A percentile compares a stretch with the other conserved stretches of the same genome.
Conservation (phyloP, 2,888 invertebrate species). For the Ashinkailepas kermadecensis region DNA sequence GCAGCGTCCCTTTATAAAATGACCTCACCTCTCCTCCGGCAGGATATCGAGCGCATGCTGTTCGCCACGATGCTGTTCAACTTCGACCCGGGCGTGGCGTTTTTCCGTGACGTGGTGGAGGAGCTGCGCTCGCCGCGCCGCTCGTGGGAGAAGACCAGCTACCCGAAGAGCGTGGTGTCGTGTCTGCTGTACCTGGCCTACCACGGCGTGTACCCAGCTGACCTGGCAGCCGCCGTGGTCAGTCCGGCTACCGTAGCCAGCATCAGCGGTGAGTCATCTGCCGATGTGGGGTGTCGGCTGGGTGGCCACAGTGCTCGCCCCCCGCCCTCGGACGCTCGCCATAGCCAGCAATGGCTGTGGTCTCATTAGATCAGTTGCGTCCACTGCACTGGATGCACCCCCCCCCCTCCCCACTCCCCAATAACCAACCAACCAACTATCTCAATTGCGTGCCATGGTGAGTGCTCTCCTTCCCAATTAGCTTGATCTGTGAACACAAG, state of each 20-base stretch:
- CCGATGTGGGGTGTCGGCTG: no score
- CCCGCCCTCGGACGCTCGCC: no score
- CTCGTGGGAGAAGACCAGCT: constrained; percentile 49
- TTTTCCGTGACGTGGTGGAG: constrained; percentile 30
- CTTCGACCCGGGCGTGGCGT: constrained; percentile 46
- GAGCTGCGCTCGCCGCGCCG: constrained; percentile 51
- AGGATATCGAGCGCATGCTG: constrained; percentile 65
- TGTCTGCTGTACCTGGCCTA: constrained; percentile 55
- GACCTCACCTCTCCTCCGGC: constrained; percentile 48
- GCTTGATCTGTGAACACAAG: no score
- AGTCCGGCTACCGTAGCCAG: constrained; percentile 51
- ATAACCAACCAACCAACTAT: no score
- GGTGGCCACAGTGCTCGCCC: no score
- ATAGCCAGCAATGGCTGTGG: no score
- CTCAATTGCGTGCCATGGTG: no score
- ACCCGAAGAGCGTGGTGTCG: constrained; percentile 54
- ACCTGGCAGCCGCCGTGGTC: constrained; percentile 53
- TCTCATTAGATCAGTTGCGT: no score
- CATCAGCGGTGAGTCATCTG: constrained; percentile 48
- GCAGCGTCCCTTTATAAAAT: no score
- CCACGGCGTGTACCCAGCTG: constrained; percentile 50
- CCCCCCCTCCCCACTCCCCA: no score
- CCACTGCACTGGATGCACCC: no score
- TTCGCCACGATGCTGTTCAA: constrained; percentile 56
- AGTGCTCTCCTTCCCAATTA: no score